Evolutionary conservation across 53 echinoderm and acorn worm genomes (phyloP).

Genomic region (Crossaster papposus): DNA sequence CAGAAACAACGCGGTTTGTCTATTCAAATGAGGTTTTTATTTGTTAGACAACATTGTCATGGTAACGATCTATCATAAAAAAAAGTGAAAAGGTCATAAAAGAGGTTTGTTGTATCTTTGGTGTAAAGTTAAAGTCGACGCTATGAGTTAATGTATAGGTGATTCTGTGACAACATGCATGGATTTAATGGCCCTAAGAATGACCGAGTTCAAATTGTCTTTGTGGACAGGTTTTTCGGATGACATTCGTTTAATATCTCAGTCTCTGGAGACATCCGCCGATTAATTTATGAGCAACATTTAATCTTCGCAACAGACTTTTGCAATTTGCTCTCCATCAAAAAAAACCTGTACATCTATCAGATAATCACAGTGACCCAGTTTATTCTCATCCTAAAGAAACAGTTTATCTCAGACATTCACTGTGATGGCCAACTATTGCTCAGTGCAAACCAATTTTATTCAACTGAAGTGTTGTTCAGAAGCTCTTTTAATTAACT

Average conservation of each 20-base stretch:
- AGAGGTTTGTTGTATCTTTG: too few species aligned
- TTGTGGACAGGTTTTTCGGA: not conserved
- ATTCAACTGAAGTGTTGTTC: constrained; percentile 21
- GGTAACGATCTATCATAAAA: too few species aligned
- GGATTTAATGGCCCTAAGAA: not conserved
- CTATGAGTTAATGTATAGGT: not conserved
- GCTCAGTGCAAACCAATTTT: constrained; percentile 44
- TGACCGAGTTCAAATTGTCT: not conserved
- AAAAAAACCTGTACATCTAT: not conserved
- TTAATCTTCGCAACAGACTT: not conserved
- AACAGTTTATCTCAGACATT: not conserved
- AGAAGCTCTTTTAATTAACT: constrained; percentile 52
- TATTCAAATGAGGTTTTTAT: too few species aligned
- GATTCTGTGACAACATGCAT: not conserved
- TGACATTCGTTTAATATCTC: not conserved
- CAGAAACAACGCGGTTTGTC: too few species aligned
- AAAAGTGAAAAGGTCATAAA: too few species aligned
- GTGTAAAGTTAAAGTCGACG: not conserved
- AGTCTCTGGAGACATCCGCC: not conserved
- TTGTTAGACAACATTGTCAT: too few species aligned
- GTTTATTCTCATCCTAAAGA: not conserved
- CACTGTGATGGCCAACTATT: not conserved
- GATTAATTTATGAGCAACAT: not conserved
- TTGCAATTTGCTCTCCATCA: not conserved
- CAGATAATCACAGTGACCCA: not conserved